These are phyloP conservation scores for Micronisus gabar DNA, from an alignment of 2,113 vertebrate species.

Conservation along the genomic window DNA sequence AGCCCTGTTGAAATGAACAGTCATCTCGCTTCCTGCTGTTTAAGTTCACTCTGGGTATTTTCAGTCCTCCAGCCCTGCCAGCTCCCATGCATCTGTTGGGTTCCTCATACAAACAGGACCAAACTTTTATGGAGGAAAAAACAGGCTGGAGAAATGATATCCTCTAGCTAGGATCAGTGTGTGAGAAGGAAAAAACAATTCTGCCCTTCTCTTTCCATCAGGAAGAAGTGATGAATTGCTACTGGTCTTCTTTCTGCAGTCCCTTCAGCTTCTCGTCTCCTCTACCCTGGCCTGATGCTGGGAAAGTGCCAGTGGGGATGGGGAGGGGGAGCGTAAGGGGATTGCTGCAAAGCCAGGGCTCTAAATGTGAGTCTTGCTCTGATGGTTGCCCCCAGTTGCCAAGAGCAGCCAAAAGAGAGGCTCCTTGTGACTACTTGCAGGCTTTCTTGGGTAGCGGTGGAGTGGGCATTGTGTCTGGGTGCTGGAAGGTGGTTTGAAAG, in stretches of 20 bases:
- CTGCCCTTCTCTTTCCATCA: not conserved
- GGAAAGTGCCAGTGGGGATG: not conserved
- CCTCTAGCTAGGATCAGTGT: not conserved
- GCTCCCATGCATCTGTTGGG: not conserved
- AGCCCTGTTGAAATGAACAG: not conserved
- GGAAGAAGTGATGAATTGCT: not conserved
- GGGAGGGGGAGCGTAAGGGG: not conserved
- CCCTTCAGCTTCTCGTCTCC: not conserved
- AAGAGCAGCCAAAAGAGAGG: not conserved
- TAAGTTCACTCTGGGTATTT: not conserved
- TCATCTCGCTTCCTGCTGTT: not conserved
- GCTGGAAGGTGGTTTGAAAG: not conserved
- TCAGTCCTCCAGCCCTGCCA: not conserved
- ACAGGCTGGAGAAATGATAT: not conserved
- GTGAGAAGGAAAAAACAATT: not conserved
- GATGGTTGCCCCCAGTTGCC: not conserved
- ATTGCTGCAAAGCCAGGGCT: not conserved
- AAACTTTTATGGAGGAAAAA: not conserved
- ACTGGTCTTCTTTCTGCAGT: not conserved
- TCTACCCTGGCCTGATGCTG: not conserved
- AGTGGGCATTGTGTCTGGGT: not conserved
- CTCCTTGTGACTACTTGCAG: not conserved
- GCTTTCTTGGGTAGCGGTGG: not conserved
- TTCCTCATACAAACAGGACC: not conserved
- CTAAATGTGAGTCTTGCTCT: not conserved